Evolutionary conservation across 1,140 invertebrate genomes (phyloP).

Genomic region (Delia radicum): DNA sequence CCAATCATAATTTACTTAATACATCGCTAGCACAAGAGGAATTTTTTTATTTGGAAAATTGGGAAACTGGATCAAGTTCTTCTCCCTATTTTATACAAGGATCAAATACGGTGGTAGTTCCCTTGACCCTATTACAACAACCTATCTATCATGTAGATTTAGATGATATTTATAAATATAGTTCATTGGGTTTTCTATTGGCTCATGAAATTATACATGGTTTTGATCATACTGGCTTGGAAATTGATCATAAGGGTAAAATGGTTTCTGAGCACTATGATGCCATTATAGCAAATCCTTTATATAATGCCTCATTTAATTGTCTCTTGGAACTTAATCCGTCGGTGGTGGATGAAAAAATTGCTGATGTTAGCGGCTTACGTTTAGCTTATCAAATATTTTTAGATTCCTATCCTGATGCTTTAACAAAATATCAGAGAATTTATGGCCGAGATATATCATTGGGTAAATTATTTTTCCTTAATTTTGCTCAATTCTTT

Average conservation of each 20-base stretch:
- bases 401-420: slow-evolving; percentile 12
- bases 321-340: slow-evolving; percentile 36
- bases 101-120: slow-evolving; percentile 38
- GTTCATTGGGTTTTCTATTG: slow-evolving; percentile 43
- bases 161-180: slow-evolving; percentile 41
- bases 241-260: slow-evolving; percentile 34
- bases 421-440: background rate
- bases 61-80: slow-evolving; percentile 30
- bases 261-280: background rate
- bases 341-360: slow-evolving; percentile 35
- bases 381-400: slow-evolving; percentile 38
- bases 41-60: slow-evolving; percentile 27
- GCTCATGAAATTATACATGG: slow-evolving; percentile 44
- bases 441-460: slow-evolving; percentile 17
- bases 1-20: background rate
- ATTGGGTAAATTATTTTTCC: slow-evolving; percentile 37
- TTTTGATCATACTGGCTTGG: slow-evolving; percentile 33
- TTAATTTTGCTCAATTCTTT: slow-evolving; percentile 46
- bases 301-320: slow-evolving; percentile 19
- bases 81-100: slow-evolving; percentile 36
- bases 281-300: background rate
- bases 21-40: background rate
- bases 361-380: slow-evolving; percentile 41
- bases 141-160: slow-evolving; percentile 34
- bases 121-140: slow-evolving; percentile 37